Evolutionary conservation across 1,140 invertebrate genomes (phyloP).

Genomic region (Procambarus virginalis): DNA sequence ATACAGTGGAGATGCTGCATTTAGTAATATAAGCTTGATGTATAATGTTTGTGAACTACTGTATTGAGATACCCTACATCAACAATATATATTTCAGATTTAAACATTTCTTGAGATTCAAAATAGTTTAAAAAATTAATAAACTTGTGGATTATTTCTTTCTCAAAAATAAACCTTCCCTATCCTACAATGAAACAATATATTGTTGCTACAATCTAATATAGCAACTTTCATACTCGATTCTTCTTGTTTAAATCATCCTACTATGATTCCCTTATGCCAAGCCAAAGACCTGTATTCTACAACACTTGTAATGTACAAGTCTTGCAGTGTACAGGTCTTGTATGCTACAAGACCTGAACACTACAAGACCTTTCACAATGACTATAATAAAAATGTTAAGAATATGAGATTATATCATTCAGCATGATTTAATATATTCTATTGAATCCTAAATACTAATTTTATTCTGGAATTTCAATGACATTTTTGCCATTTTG

Average conservation of each 20-base stretch:
- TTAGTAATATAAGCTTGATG: constrained; percentile 7
- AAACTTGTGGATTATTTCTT: neutral
- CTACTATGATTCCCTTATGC: neutral
- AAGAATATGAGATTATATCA: neutral
- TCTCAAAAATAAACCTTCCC: constrained; percentile 10
- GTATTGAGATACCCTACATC: neutral
- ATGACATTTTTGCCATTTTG: neutral
- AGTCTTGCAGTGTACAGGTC: too few species aligned
- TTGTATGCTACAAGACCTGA: too few species aligned
- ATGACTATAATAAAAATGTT: neutral
- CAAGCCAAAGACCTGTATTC: too few species aligned
- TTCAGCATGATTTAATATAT: neutral
- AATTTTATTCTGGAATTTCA: neutral
- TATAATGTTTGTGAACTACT: neutral
- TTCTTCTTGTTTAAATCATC: neutral
- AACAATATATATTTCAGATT: constrained; percentile 19
- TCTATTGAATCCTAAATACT: neutral
- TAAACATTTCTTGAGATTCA: constrained; percentile 12
- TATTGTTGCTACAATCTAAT: neutral
- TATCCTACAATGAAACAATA: neutral
- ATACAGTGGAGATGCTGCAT: neutral
- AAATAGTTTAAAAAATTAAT: neutral
- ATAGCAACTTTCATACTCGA: neutral
- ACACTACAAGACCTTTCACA: neutral
- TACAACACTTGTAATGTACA: too few species aligned